These are phyloP conservation scores for Phyllotis vaccarum DNA, from an alignment of 2,797 vertebrate genomes.

Conservation along the genomic window DNA sequence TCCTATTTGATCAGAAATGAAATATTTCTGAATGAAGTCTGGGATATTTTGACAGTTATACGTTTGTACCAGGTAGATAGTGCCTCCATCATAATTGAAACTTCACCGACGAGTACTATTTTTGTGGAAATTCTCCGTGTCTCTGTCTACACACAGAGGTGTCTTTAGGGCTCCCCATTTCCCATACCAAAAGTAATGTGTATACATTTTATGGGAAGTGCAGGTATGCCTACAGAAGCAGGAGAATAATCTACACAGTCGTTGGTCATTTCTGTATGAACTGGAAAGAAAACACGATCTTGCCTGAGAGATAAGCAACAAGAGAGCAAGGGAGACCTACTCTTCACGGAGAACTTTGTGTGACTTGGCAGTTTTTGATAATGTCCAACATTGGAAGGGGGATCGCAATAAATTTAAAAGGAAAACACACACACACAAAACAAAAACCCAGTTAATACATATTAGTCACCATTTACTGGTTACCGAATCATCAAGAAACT, in stretches of 20 bases:
- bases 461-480: background rate
- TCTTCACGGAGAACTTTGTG: background rate
- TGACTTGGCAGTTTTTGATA: constrained; percentile 40
- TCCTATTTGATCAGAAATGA: background rate
- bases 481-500: background rate
- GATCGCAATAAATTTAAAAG: background rate
- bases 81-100: background rate
- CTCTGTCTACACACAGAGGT: background rate
- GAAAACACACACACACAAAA: background rate
- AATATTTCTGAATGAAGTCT: constrained; percentile 34
- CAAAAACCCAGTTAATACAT: background rate
- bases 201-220: background rate
- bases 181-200: background rate
- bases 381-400: background rate
- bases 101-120: background rate
- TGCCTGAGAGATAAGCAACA: background rate
- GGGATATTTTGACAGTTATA: background rate
- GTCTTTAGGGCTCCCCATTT: background rate
- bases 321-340: background rate
- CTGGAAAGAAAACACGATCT: background rate
- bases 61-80: background rate
- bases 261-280: background rate
- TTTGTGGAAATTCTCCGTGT: background rate
- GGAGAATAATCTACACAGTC: background rate
- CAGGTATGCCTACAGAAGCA: background rate